These are phyloP conservation scores for Sebastes miniatus DNA, from an alignment of 2,797 vertebrate species.

Conservation along the genomic window DNA sequence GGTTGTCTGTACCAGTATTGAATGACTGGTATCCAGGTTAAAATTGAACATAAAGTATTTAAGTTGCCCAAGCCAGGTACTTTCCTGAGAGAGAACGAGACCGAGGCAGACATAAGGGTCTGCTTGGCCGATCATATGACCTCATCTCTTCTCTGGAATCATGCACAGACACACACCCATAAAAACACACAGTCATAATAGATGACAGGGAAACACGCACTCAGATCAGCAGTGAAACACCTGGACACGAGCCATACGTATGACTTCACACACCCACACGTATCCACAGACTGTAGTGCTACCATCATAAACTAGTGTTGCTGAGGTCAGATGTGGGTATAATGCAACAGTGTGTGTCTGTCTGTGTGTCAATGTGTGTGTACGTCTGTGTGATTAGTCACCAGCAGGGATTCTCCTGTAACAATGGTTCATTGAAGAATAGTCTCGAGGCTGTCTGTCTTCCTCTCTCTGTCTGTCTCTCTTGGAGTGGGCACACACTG, in stretches of 20 bases:
- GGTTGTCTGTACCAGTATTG: not conserved
- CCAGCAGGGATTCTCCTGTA: constrained; percentile 38
- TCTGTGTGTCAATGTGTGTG: constrained; percentile 33
- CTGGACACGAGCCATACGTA: constrained; percentile 55
- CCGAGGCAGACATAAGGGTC: constrained; percentile 34
- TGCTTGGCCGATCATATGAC: constrained; percentile 56
- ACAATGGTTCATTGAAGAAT: constrained; percentile 67
- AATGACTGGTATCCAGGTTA: not conserved
- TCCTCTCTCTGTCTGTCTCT: not conserved
- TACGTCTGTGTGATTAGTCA: constrained; percentile 67
- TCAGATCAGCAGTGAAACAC: constrained; percentile 53
- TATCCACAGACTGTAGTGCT: not conserved
- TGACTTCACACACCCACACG: constrained; percentile 50
- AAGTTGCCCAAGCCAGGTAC: not conserved
- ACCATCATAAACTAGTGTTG: constrained; percentile 16
- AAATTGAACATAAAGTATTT: constrained; percentile 1
- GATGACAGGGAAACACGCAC: constrained; percentile 1
- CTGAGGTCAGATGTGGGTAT: constrained; percentile 61
- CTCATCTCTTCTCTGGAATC: constrained; percentile 46
- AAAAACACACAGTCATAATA: constrained; percentile 22
- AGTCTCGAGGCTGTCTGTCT: constrained; percentile 23
- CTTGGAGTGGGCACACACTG: not conserved
- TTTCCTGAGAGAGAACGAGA: constrained; percentile 2
- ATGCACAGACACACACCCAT: constrained; percentile 8
- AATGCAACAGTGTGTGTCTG: constrained; percentile 47